Conservation (phyloP, 2,113 vertebrate species). For the Poicephalus meyeri region DNA sequence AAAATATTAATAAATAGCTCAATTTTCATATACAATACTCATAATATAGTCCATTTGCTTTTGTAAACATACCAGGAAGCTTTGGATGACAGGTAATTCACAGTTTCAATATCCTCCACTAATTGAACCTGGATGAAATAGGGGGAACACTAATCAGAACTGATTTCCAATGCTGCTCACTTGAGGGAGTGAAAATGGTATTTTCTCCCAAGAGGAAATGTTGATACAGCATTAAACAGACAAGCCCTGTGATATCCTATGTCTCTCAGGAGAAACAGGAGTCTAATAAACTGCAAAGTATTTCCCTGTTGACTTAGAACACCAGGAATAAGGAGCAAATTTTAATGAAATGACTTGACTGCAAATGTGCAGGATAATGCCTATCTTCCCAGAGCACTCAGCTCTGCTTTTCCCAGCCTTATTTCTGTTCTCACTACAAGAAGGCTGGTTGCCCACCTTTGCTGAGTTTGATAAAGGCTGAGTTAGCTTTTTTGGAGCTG, state of each 20-base stretch:
- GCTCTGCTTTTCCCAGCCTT: neutral
- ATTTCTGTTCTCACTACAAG: neutral
- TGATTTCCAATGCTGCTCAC: conserved; percentile 70
- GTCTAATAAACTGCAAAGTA: conserved; percentile 26
- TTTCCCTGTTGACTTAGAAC: conserved; percentile 48
- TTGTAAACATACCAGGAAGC: conserved; percentile 60
- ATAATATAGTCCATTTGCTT: conserved; percentile 45
- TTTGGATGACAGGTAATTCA: conserved; percentile 71
- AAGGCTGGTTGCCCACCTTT: neutral
- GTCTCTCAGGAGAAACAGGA: conserved; percentile 22
- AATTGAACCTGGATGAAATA: conserved; percentile 73
- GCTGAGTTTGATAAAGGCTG: neutral
- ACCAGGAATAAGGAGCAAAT: conserved; percentile 5
- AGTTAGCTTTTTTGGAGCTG: neutral
- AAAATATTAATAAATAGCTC: conserved; percentile 52
- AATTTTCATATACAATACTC: conserved; percentile 41
- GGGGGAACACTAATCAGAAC: conserved; percentile 68
- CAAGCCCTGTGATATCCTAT: conserved; percentile 10
- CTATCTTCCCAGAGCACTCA: neutral
- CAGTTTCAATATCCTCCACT: conserved; percentile 69
- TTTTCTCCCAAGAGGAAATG: conserved; percentile 18
- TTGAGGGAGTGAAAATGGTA: conserved; percentile 59
- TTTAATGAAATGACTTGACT: conserved; percentile 35
- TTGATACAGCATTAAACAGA: conserved; percentile 58
- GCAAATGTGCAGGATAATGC: neutral